Conservation (phyloP, 2,888 invertebrate species). For the Cheilosia pagana region DNA sequence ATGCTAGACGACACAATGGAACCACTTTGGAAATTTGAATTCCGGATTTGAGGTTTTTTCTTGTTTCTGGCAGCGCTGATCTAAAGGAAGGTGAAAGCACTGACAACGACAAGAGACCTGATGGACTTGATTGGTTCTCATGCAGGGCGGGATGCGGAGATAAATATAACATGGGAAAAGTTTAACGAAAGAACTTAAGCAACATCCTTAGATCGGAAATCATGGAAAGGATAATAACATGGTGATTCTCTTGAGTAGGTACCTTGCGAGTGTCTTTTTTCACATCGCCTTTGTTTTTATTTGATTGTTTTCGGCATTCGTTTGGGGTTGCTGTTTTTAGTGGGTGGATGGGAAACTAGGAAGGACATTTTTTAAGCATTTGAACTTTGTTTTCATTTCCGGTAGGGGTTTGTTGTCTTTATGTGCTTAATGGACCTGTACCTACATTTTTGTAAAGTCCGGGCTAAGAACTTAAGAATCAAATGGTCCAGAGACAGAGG, state of each 20-base stretch:
- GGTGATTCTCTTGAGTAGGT: slow-evolving; percentile 73
- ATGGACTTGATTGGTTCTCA: slow-evolving; percentile 69
- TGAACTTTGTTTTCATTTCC: too few species aligned
- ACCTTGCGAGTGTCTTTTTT: slow-evolving; percentile 58
- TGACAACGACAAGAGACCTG: slow-evolving; percentile 64
- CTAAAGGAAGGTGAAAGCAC: slow-evolving; percentile 63
- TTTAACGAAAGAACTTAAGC: slow-evolving; percentile 37
- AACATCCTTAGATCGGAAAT: slow-evolving; percentile 63
- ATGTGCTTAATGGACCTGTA: too few species aligned
- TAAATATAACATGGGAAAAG: slow-evolving; percentile 60
- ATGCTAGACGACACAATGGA: slow-evolving; percentile 64
- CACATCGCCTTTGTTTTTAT: not conserved
- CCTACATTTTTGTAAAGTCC: too few species aligned
- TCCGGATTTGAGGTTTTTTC: slow-evolving; percentile 41
- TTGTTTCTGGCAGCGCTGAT: slow-evolving; percentile 6
- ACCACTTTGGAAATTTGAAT: slow-evolving; percentile 73
- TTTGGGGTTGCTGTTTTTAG: not conserved
- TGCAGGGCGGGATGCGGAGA: slow-evolving; percentile 39
- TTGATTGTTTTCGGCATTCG: slow-evolving; percentile 19
- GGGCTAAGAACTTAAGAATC: too few species aligned
- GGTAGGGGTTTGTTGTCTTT: too few species aligned
- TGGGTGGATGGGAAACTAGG: not conserved
- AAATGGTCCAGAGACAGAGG: too few species aligned
- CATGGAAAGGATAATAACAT: slow-evolving; percentile 76
- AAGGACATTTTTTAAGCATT: not conserved